These are phyloP conservation scores for Drosophila nigromelanica DNA, from an alignment of 1,140 invertebrate genomes.

Conservation along the genomic window DNA sequence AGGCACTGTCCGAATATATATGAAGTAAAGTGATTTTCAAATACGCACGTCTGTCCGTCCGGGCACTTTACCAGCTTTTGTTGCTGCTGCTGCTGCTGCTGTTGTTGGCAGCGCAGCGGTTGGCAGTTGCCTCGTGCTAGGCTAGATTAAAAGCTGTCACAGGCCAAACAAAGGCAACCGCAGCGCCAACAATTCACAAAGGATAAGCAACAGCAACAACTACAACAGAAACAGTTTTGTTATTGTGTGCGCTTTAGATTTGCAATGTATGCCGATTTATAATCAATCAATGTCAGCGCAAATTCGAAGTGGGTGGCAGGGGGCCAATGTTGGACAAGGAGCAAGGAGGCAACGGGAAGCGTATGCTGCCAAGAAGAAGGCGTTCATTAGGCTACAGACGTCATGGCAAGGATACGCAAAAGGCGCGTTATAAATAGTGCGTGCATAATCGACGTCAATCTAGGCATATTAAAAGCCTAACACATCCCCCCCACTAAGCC, in stretches of 20 bases:
- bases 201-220: conserved; percentile 54
- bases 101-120: conserved; percentile 29
- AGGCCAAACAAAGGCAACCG: conserved; percentile 80
- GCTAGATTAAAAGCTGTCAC: conserved; percentile 81
- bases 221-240: conserved; percentile 52
- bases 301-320: conserved; percentile 61
- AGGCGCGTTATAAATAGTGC: conserved; percentile 80
- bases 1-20: conserved; percentile 51
- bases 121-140: conserved; percentile 62
- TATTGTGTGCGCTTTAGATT: conserved; percentile 78
- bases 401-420: conserved; percentile 62
- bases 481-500: conserved; percentile 34
- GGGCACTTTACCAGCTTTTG: conserved; percentile 53
- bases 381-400: conserved; percentile 79
- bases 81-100: conserved; percentile 38
- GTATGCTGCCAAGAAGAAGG: conserved; percentile 68
- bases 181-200: conserved; percentile 68
- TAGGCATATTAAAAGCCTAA: conserved; percentile 78
- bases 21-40: conserved; percentile 80
- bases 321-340: background rate
- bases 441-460: conserved; percentile 81
- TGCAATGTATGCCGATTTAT: conserved; percentile 82
- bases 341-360: conserved; percentile 44
- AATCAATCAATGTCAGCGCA: conserved; percentile 82
- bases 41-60: conserved; percentile 44